A percentile compares a stretch with the other conserved stretches of the same genome.
phyloP scores from a whole-genome alignment of 2,888 invertebrate genomes.

The Therioaphis trifolii region DNA sequence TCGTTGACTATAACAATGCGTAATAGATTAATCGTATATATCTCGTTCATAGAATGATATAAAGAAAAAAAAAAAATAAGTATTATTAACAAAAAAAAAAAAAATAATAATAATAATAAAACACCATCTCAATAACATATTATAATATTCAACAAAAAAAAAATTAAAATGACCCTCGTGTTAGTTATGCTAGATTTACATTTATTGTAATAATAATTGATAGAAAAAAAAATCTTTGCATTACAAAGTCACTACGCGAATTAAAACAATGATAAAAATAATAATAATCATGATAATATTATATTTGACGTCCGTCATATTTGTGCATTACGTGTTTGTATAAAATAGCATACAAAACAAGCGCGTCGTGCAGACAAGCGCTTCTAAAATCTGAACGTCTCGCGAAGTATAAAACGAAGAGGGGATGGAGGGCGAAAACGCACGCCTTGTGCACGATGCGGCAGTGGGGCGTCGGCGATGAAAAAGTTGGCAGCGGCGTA shows the following conservation, averaged over 20 bases:
- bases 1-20: background rate
- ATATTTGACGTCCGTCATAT: too few species aligned
- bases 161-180: constrained; percentile 33
- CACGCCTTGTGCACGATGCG: background rate
- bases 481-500: too few species aligned
- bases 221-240: background rate
- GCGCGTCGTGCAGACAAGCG: too few species aligned
- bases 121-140: too few species aligned
- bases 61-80: constrained; percentile 32
- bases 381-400: too few species aligned
- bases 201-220: background rate
- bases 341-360: too few species aligned
- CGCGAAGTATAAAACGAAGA: too few species aligned
- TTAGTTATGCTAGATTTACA: constrained; percentile 3
- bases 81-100: constrained; percentile 10
- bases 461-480: background rate
- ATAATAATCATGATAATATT: constrained; percentile 15
- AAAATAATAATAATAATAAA: background rate
- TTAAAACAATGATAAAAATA: constrained; percentile 27
- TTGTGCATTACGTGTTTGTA: too few species aligned
- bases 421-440: background rate
- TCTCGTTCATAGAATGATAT: constrained; percentile 5
- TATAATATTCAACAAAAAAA: too few species aligned
- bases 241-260: constrained; percentile 6
- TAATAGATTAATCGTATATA: constrained; percentile 17